Evolutionary conservation across 2,797 vertebrate species (phyloP).

Genomic region (Macropodus opercularis): DNA sequence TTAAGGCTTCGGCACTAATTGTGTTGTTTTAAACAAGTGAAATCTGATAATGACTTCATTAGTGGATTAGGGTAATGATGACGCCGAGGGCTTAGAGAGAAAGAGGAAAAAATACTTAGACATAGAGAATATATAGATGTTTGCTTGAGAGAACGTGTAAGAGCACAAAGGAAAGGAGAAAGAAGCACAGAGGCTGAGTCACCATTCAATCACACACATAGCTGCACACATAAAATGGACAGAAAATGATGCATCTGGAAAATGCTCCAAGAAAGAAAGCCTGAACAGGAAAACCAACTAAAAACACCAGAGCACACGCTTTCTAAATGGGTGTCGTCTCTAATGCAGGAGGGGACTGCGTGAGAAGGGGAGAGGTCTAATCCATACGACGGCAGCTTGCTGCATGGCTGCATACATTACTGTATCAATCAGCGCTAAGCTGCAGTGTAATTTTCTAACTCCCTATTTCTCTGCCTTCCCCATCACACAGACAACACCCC

Average conservation of each 20-base stretch:
- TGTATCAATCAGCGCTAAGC: slow-evolving; percentile 84
- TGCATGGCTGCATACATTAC: slow-evolving; percentile 83
- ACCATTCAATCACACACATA: slow-evolving; percentile 35
- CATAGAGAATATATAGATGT: slow-evolving; percentile 4
- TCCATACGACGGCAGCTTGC: slow-evolving; percentile 70
- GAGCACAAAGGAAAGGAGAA: slow-evolving; percentile 24
- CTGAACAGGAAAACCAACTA: slow-evolving; percentile 54
- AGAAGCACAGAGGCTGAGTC: slow-evolving; percentile 37
- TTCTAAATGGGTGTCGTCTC: slow-evolving; percentile 38
- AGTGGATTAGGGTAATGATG: slow-evolving; percentile 72
- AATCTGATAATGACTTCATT: slow-evolving; percentile 86
- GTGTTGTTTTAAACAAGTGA: slow-evolving; percentile 79
- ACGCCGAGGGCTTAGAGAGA: slow-evolving; percentile 62
- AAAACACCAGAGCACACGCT: slow-evolving; percentile 44
- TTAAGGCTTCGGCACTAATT: slow-evolving; percentile 78
- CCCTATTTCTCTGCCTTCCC: slow-evolving; percentile 80
- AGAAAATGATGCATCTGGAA: slow-evolving; percentile 43
- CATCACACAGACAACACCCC: slow-evolving; percentile 86
- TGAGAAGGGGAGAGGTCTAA: slow-evolving; percentile 65
- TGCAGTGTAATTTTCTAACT: slow-evolving; percentile 85
- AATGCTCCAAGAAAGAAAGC: slow-evolving; percentile 26
- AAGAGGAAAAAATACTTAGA: slow-evolving; percentile 51
- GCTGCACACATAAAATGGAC: slow-evolving; percentile 10
- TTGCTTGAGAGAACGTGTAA: slow-evolving; percentile 16
- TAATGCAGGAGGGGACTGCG: slow-evolving; percentile 53